These are phyloP conservation scores for Girardia tigrina DNA, from an alignment of 2,888 invertebrate genomes.

Conservation along the genomic window DNA sequence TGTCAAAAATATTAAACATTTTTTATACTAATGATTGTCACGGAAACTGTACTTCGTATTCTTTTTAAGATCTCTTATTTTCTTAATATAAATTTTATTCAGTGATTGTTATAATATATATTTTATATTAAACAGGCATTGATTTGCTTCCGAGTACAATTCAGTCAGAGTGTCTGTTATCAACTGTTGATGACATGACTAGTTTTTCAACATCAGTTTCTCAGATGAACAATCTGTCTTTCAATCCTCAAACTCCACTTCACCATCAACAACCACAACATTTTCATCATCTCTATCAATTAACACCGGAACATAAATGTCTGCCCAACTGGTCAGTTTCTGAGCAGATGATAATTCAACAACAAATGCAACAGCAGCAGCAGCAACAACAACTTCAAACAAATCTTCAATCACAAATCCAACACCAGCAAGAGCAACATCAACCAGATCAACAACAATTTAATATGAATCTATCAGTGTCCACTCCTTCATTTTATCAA, in stretches of 20 bases:
- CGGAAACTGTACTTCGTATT: no score
- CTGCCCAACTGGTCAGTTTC: background rate
- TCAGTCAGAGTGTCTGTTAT: background rate
- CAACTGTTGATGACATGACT: background rate
- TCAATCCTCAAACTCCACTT: background rate
- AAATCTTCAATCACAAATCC: background rate
- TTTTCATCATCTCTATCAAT: slow-evolving; percentile 14
- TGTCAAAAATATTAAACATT: no score
- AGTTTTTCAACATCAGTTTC: background rate
- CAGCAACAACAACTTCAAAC: background rate
- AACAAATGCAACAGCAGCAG: background rate
- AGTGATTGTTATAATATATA: no score
- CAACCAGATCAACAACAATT: background rate
- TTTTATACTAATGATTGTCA: no score
- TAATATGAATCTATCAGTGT: background rate
- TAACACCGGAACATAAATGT: background rate
- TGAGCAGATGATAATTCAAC: background rate
- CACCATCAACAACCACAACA: background rate
- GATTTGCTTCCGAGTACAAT: background rate
- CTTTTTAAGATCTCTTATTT: no score
- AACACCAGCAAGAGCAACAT: background rate
- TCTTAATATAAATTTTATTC: no score
- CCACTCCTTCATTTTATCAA: background rate
- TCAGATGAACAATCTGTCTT: slow-evolving; percentile 9
- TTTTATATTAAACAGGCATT: no score